Base-by-base conservation (phyloP, 2,797 vertebrate genomes). In the Anniella stebbinsi region DNA sequence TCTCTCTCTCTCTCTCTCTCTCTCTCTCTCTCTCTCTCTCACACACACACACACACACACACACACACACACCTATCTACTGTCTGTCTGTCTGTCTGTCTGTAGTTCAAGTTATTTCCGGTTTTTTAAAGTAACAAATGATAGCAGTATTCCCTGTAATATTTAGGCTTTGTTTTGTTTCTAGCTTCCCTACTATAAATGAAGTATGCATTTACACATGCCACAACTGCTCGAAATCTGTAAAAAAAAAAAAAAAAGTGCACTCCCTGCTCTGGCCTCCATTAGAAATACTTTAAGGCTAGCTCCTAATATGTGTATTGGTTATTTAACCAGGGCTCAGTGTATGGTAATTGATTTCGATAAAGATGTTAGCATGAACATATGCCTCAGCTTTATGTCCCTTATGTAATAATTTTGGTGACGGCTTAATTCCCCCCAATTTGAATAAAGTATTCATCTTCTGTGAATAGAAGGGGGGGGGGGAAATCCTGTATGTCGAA, bases 261-360 rank as follows among this genome's bases (percentile, higher is more conserved):
- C 25, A 63, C 80, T 95, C 90, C 92, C 92, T 92, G 87, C 90
- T 93, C 92, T 95, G 93, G 93, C 70, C 69, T 91, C 83, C 80
- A 90, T 95, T 95, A 96, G 86, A 92, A 89, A 93, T 93, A 95
- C 93, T 92, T 93, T 72, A 94, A 91, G 95, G 93, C 76, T 87
- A 80, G 78, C 30, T 69, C 90, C 90, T 95, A n/a, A 41, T 63
- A 2, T 85, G 86, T 96, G 89, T 96, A 94, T 96, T 92, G 88
- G 87, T 94, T 95, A 93, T 95, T 95, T 95, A 96, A 95, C 89
- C 87, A 93, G 90, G 77, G 63, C 89, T 81, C 87, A 87, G 88
- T 84, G 77, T 91, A 88, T 87, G 92, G 69, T 95, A 96, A 96
- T 93, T 95, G 93, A 95, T 94, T 88, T 92, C 93, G 91, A 92